Evolutionary conservation across 2,888 invertebrate species (phyloP), one percentile per base, ranked within the genome.

Genomic region (Helobdella robusta): DNA sequence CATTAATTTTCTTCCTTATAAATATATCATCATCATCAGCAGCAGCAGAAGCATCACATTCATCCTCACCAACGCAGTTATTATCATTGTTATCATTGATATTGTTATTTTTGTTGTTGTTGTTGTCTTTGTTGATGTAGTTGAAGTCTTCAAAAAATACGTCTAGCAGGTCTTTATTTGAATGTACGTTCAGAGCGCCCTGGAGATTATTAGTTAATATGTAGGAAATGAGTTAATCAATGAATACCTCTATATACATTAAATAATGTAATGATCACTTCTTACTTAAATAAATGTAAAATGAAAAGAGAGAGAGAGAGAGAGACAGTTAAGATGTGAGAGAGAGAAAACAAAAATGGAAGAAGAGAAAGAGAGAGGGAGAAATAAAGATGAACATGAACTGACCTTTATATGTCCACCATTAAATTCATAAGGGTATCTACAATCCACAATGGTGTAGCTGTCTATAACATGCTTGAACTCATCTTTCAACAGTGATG

Each of bases 381-480:
- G n/a, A n/a, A n/a, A n/a, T n/a, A n/a, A n/a, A n/a, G n/a, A n/a
- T n/a, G n/a, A 18, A n/a, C n/a, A n/a, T n/a, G 2, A 2, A 28
- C 56, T 5, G 36, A 69, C 78, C 73, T 72, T 76, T 25, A 95
- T 91, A 77, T 95, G 95, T 0, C 95, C 95, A 2, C 91, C 94
- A 0, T 87, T 86, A 77, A 80, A 95, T 80, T 95, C 95, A 80
- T 94, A 95, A 0, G 95, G 94, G 79, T 92, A 95, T 70, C 95
- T 85, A 77, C 94, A 94, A 80, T 95, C 95, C 54, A 95, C 86
- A n/a, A 95, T 82, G 78, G 84, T 84, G 75, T 82, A 92, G 6
- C 85, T 84, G 25, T 82, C 82, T 32, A 93, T 83, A 6, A 78
- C 76, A 48, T 86, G 80, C 0, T 77, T 72, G 74, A 83, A 93